Percentiles rank a stretch among this genome's conserved stretches.
Conservation (phyloP, 2,888 invertebrate genomes). For the Ryuthela nishihirai region DNA sequence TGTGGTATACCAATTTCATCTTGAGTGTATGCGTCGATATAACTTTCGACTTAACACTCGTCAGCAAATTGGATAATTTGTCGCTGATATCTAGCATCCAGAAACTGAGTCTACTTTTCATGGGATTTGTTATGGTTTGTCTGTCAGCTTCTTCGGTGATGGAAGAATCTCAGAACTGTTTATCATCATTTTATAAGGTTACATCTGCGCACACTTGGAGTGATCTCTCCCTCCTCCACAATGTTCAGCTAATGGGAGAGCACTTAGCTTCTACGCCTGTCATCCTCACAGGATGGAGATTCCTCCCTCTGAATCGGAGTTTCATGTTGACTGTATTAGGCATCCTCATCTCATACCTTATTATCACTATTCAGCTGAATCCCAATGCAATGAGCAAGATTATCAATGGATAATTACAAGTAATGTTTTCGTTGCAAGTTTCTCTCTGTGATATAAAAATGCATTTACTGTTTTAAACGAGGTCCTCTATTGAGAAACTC, state of each 20-base stretch:
- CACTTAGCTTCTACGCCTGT: constrained; percentile 5
- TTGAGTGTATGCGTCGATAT: constrained; percentile 22
- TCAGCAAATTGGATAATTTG: neutral
- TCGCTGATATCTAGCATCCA: constrained; percentile 6
- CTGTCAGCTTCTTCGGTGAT: constrained; percentile 11
- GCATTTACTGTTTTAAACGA: too few species aligned
- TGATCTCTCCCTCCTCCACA: neutral
- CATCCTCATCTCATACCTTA: constrained; percentile 16
- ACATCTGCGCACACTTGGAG: neutral
- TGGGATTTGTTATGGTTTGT: constrained; percentile 3
- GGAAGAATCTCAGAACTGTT: constrained; percentile 12
- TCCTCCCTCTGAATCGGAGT: constrained; percentile 11
- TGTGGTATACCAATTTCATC: constrained; percentile 14
- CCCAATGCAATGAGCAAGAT: constrained; percentile 10
- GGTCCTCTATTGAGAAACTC: too few species aligned
- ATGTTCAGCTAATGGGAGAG: constrained; percentile 9
- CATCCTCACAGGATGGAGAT: constrained; percentile 20
- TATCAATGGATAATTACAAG: constrained; percentile 9
- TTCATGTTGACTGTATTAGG: constrained; percentile 23
- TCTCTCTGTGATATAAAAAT: too few species aligned
- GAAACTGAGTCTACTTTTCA: constrained; percentile 6
- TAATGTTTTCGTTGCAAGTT: too few species aligned
- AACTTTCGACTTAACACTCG: constrained; percentile 17
- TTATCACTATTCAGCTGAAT: constrained; percentile 19
- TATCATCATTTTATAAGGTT: constrained; percentile 4